phyloP scores from a whole-genome alignment of 2,888 invertebrate genomes.

The Meloe dianella region DNA sequence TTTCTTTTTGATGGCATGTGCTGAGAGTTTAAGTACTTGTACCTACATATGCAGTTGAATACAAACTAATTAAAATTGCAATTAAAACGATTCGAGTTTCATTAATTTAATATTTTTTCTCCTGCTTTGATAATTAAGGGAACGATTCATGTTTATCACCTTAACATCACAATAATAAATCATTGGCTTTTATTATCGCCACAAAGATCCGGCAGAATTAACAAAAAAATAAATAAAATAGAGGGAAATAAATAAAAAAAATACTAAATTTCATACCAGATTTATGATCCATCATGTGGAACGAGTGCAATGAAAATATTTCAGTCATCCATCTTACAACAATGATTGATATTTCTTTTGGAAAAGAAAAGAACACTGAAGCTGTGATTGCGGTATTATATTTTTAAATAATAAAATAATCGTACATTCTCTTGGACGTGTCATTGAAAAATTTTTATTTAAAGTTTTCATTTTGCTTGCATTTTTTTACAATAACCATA shows the following conservation, averaged over 20 bases:
- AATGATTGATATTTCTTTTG: constrained; percentile 20
- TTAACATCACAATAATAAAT: background rate
- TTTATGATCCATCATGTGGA: constrained; percentile 29
- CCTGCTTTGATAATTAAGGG: background rate
- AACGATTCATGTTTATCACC: background rate
- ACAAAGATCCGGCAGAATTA: background rate
- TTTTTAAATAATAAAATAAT: background rate
- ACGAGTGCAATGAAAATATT: constrained; percentile 29
- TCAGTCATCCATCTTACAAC: constrained; percentile 18
- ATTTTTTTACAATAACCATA: constrained; percentile 38
- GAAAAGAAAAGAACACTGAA: background rate
- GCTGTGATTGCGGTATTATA: background rate
- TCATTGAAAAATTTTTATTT: constrained; percentile 32
- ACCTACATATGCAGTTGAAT: background rate
- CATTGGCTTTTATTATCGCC: background rate
- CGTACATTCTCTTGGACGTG: background rate
- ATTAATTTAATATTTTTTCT: background rate
- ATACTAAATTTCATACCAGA: constrained; percentile 22
- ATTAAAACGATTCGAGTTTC: background rate
- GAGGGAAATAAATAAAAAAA: background rate
- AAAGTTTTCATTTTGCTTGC: constrained; percentile 33
- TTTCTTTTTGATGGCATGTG: too few species aligned
- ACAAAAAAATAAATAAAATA: background rate
- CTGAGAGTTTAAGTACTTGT: background rate
- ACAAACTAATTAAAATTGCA: background rate